Percentiles rank a stretch among this genome's conserved stretches.
Evolutionary conservation across 2,113 vertebrate species (phyloP).

Genomic region (Raja brachyura): DNA sequence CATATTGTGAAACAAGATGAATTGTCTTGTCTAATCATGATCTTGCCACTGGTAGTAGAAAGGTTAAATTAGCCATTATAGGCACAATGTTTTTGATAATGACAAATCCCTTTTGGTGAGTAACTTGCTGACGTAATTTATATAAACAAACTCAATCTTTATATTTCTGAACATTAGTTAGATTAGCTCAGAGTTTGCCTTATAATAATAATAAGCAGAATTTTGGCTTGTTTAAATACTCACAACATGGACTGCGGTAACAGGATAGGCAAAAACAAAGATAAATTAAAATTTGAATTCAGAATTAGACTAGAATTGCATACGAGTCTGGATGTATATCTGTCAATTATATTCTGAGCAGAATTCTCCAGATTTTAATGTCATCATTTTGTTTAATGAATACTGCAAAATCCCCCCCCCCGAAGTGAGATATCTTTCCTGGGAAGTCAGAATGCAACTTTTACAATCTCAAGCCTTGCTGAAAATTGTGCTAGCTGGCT

Average conservation of each 20-base stretch:
- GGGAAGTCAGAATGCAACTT: not conserved
- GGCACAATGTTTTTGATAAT: not conserved
- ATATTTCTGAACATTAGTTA: not conserved
- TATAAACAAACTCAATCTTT: not conserved
- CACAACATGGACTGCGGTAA: not conserved
- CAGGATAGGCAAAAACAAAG: not conserved
- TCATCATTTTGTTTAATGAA: not conserved
- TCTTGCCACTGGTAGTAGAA: not conserved
- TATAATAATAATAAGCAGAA: not conserved
- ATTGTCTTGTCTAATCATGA: not conserved
- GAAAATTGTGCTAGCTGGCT: not conserved
- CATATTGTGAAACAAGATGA: not conserved
- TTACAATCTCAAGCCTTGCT: not conserved
- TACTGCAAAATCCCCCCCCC: not conserved
- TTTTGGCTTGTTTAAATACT: not conserved
- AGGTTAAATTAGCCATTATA: not conserved
- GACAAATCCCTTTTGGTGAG: not conserved
- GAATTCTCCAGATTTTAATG: not conserved
- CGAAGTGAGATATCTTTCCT: not conserved
- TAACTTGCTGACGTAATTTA: not conserved
- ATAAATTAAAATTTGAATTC: not conserved
- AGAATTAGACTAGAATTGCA: not conserved
- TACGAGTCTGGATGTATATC: not conserved
- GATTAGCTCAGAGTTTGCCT: not conserved
- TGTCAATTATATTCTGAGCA: not conserved